phyloP scores from a whole-genome alignment of 2,888 invertebrate genomes.

The Cephus spinipes region DNA sequence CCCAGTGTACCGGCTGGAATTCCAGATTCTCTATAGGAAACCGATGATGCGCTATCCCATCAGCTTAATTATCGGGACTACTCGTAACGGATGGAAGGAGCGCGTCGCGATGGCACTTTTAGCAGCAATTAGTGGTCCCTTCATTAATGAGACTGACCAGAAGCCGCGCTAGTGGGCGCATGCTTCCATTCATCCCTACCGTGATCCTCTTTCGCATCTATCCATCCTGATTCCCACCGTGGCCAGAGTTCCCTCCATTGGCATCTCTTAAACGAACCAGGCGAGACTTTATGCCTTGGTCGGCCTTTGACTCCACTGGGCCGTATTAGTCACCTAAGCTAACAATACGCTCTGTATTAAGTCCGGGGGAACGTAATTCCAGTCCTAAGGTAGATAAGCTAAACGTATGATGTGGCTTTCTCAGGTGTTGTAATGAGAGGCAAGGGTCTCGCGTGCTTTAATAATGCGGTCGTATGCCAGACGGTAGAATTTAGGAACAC shows the following conservation, averaged over 20 bases:
- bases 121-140: not conserved
- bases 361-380: constrained; percentile 33
- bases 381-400: constrained; percentile 49
- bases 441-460: constrained; percentile 43
- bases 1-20: not conserved
- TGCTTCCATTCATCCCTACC: not conserved
- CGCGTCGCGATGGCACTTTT: not conserved
- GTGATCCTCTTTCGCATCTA: not conserved
- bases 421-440: constrained; percentile 48
- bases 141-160: not conserved
- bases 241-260: not conserved
- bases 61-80: not conserved
- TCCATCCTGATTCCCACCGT: not conserved
- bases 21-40: not conserved
- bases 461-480: constrained; percentile 33
- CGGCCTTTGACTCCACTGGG: not conserved
- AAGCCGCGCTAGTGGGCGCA: not conserved
- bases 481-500: not conserved
- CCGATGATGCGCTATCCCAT: not conserved
- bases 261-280: not conserved
- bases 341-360: constrained; percentile 4
- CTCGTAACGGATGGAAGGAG: not conserved
- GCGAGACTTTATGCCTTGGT: not conserved
- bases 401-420: constrained; percentile 47
- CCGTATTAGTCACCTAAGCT: not conserved